Evolutionary conservation across 2,113 vertebrate species (phyloP).

Genomic region (Rhea americana): DNA sequence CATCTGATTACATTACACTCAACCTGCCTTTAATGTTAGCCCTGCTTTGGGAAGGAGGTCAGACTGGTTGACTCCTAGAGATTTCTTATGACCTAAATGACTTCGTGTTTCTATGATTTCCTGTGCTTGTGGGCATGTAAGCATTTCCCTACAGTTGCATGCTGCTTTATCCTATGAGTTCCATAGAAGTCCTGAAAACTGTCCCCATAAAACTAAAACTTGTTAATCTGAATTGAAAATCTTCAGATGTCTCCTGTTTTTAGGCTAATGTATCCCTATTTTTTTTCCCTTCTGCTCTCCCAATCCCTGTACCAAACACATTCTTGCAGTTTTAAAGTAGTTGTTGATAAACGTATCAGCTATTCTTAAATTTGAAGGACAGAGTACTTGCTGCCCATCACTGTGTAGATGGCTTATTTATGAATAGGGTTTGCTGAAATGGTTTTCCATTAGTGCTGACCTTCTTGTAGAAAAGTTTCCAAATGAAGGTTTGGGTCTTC

Average conservation of each 20-base stretch:
- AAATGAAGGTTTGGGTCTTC: neutral
- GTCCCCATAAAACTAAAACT: neutral
- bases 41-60: neutral
- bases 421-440: neutral
- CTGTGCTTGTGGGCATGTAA: neutral
- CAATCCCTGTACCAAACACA: neutral
- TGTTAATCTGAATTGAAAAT: neutral
- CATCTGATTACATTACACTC: neutral
- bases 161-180: neutral
- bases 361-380: neutral
- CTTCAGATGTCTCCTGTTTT: neutral
- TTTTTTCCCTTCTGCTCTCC: neutral
- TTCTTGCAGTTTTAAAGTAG: neutral
- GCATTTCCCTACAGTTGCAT: neutral
- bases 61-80: fast-evolving
- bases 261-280: neutral
- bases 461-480: neutral
- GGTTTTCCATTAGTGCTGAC: neutral
- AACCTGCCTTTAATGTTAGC: neutral
- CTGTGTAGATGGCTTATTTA: neutral
- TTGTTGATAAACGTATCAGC: neutral
- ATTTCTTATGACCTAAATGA: neutral
- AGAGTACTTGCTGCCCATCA: neutral
- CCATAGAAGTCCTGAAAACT: fast-evolving
- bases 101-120: neutral